A percentile compares a stretch with the other conserved stretches of the same genome.
Conservation (phyloP, 2,113 vertebrate genomes). For the Bos javanicus region DNA sequence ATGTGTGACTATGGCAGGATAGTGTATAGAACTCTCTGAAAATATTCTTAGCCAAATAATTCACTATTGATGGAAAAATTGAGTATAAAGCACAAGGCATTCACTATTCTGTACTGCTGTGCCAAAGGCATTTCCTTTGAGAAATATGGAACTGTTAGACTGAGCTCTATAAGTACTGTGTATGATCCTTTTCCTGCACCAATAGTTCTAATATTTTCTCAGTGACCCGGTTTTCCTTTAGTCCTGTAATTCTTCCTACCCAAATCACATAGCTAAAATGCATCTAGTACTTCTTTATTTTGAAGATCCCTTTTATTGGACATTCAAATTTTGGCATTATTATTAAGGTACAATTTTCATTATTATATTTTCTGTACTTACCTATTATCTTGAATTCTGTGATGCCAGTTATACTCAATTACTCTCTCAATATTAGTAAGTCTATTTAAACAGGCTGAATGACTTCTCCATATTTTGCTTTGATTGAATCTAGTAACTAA, state of each 20-base stretch:
- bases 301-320: neutral
- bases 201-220: neutral
- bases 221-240: neutral
- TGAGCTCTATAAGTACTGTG: neutral
- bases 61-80: neutral
- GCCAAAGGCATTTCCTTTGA: neutral
- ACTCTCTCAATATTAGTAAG: neutral
- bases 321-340: neutral
- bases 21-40: neutral
- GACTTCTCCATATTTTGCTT: neutral
- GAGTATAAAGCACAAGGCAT: neutral
- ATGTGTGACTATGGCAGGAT: neutral
- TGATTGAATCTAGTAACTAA: neutral
- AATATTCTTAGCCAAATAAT: neutral
- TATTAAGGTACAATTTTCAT: neutral
- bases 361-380: neutral
- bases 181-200: neutral
- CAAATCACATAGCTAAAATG: neutral
- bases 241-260: fast-evolving
- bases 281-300: neutral
- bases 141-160: neutral
- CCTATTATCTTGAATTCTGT: neutral
- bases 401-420: neutral
- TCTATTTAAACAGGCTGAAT: neutral
- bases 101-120: neutral